These are phyloP conservation scores for Cyphomyrmex costatus DNA, from an alignment of 1,140 invertebrate species.

Conservation along the genomic window DNA sequence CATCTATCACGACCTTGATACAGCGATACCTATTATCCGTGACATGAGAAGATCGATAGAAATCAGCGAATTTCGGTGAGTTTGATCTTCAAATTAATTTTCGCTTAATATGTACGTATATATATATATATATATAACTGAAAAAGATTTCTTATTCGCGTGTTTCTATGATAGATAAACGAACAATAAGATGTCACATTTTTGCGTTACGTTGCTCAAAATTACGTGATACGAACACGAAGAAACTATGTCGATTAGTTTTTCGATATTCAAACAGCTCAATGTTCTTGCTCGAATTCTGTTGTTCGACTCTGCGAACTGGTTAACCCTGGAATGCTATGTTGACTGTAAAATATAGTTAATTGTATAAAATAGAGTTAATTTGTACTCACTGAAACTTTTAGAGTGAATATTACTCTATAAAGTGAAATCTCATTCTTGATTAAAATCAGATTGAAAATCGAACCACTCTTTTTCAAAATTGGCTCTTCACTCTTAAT, in stretches of 20 bases:
- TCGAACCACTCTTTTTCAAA: too few species aligned
- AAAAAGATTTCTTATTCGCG: neutral
- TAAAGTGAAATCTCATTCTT: too few species aligned
- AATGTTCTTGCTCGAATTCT: neutral
- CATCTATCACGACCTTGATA: conserved; percentile 39
- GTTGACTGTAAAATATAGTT: neutral
- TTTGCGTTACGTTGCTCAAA: neutral
- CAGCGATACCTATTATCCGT: conserved; percentile 14
- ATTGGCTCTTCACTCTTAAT: too few species aligned
- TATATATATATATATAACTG: too few species aligned
- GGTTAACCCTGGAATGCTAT: neutral
- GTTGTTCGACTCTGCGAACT: neutral
- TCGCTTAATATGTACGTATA: too few species aligned
- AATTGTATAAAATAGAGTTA: too few species aligned
- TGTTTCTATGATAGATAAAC: neutral
- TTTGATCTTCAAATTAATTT: neutral
- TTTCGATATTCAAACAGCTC: neutral
- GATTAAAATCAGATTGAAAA: too few species aligned
- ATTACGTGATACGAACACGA: neutral
- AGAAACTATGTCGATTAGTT: neutral
- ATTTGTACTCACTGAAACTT: neutral
- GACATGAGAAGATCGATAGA: neutral
- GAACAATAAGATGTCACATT: neutral
- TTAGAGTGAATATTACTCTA: too few species aligned
- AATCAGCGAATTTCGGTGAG: neutral